A percentile compares a stretch with the other conserved stretches of the same genome.
phyloP scores from a whole-genome alignment of 2,797 vertebrate species.

The Borostomias antarcticus region DNA sequence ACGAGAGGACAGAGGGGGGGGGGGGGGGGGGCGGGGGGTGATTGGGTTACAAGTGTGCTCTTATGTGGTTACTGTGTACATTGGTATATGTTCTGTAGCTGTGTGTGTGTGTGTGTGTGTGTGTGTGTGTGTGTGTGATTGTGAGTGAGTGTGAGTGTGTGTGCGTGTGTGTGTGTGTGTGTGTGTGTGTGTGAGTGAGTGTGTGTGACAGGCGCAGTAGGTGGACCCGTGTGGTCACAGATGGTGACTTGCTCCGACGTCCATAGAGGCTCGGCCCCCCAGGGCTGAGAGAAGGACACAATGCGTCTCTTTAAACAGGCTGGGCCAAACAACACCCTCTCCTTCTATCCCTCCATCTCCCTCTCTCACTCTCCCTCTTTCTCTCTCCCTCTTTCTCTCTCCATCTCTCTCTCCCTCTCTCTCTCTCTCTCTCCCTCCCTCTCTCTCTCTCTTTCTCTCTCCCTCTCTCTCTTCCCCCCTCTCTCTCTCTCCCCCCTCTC shows the following conservation, averaged over 20 bases:
- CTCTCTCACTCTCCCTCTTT: background rate
- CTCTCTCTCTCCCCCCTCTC: background rate
- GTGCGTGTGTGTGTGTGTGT: background rate
- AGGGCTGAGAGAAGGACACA: conserved; percentile 1
- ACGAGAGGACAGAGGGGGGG: conserved; percentile 1
- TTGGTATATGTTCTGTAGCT: background rate
- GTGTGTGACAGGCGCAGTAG: conserved; percentile 14
- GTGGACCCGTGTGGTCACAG: background rate
- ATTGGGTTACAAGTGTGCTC: background rate
- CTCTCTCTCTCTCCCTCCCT: background rate
- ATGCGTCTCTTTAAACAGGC: conserved; percentile 4
- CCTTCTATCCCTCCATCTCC: background rate
- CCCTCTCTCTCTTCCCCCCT: background rate
- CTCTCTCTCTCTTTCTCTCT: background rate
- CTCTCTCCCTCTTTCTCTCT: background rate
- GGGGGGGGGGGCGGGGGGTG: background rate
- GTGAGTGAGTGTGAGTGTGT: background rate
- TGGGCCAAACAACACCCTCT: conserved; percentile 11
- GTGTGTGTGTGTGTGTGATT: background rate
- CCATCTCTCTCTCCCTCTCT: background rate
- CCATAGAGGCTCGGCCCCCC: background rate
- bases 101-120: background rate
- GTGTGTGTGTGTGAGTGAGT: background rate
- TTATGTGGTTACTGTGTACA: background rate
- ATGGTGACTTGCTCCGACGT: conserved; percentile 6